Evolutionary conservation across 2,113 vertebrate species (phyloP), one percentile per base, ranked within the genome.

Genomic region (Heptranchias perlo): DNA sequence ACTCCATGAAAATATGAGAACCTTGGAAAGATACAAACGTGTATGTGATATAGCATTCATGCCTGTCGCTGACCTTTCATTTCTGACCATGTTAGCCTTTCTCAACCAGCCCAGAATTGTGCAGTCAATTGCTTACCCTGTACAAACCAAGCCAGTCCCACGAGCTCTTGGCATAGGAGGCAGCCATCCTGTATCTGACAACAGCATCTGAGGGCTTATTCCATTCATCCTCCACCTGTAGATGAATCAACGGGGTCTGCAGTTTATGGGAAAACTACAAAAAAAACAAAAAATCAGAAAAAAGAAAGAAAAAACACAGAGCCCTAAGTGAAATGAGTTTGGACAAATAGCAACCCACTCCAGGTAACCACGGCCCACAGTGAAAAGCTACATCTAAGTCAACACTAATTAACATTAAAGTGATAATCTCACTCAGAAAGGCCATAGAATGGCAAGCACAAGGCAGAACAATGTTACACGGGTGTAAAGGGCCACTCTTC

Each of bases 141-240:
- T 99, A 99, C 96, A 99, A 98, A 96, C 98, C 99, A 3, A 99
- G 98, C 99, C 99, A 99, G 98, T 99, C 99, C 99, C 99, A 99
- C 89, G 99, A 99, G 97, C 99, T 99, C 96, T 99, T 98, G 96
- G 99, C 98, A 96, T 99, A 99, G 95, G 97, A 97, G 0, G 97
- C 97, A 7, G 98, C 98, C 96, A 98, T 97, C 92, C 97, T 98
- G 97, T 99, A 99, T 96, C 97, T 98, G 96, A 98, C 98, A 93
- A 98, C 97, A 0, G 99, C 98, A 96, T 99, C 99, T 67, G 98
- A 98, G 0, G 98, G 97, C 96, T 98, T 98, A 92, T 96, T 97
- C 99, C 99, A 99, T 96, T 99, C 99, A 0, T 98, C 99, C 49
- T 98, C 98, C 62, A 99, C 98, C 89, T 98, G 98, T 94, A 99